Evolutionary conservation across 1,140 invertebrate genomes (phyloP).

Genomic region (Lordiphosa collinella): DNA sequence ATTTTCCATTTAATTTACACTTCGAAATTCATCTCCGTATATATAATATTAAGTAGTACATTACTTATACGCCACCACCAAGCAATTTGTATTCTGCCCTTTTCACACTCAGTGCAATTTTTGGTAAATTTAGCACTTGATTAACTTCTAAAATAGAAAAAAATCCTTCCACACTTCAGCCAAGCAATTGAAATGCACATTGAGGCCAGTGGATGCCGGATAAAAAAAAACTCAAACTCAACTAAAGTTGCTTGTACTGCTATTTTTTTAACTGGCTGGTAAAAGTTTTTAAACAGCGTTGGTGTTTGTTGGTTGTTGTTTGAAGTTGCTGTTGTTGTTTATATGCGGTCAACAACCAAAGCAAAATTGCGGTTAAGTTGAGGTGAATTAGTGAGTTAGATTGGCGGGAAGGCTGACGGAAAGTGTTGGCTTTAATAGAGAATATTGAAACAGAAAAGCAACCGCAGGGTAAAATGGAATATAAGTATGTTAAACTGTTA

Average conservation of each 20-base stretch:
- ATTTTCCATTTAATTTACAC: not conserved
- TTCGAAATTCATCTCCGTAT: conserved; percentile 18
- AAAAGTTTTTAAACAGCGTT: conserved; percentile 61
- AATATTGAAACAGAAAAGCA: conserved; percentile 9
- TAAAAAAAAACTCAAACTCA: conserved; percentile 49
- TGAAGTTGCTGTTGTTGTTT: conserved; percentile 41
- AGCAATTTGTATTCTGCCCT: conserved; percentile 31
- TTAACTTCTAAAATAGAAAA: conserved; percentile 52
- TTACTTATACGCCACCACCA: conserved; percentile 41
- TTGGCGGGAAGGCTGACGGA: not conserved
- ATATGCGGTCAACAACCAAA: conserved; percentile 59
- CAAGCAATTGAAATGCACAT: conserved; percentile 66
- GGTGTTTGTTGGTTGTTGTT: conserved; percentile 60
- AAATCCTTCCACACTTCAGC: not conserved
- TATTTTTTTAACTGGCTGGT: conserved; percentile 44
- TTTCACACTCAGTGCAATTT: conserved; percentile 51
- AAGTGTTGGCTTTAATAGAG: not conserved
- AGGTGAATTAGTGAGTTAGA: no score
- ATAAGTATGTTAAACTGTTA: no score
- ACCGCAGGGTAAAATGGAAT: no score
- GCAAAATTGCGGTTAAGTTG: not conserved
- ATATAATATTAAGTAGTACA: conserved; percentile 6
- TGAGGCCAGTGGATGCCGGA: conserved; percentile 57
- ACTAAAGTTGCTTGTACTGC: conserved; percentile 23
- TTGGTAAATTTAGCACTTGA: conserved; percentile 69